Conservation (phyloP, 2,797 vertebrate genomes). For the Esox lucius region DNA sequence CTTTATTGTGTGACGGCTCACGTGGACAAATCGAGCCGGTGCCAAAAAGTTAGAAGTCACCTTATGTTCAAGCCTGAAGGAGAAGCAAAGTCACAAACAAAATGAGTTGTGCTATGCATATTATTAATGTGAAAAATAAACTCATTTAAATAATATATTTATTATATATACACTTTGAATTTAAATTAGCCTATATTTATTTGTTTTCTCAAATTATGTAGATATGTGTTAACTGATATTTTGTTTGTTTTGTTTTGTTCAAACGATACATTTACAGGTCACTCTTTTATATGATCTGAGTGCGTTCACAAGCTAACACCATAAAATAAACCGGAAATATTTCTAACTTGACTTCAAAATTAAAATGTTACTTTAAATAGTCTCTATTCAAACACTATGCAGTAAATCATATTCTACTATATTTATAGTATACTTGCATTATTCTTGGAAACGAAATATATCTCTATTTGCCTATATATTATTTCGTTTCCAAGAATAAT, state of each 20-base stretch:
- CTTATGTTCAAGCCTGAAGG: slow-evolving; percentile 10
- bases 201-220: neutral
- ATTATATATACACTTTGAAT: neutral
- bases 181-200: neutral
- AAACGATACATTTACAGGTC: too few relatives aligned
- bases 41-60: slow-evolving; percentile 31
- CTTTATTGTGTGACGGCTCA: slow-evolving; percentile 16
- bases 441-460: neutral
- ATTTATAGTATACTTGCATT: neutral
- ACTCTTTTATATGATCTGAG: too few relatives aligned
- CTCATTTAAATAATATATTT: neutral
- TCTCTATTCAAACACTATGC: too few relatives aligned
- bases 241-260: too few relatives aligned
- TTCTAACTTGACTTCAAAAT: too few relatives aligned
- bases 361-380: too few relatives aligned
- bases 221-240: neutral
- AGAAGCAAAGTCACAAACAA: slow-evolving; percentile 15
- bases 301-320: neutral
- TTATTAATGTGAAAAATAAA: neutral
- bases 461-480: neutral
- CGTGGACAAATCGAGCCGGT: slow-evolving; percentile 10
- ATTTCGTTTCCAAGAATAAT: neutral
- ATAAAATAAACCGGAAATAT: neutral
- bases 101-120: slow-evolving; percentile 17
- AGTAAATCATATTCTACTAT: neutral